phyloP scores from a whole-genome alignment of 2,888 invertebrate genomes.

The Eurytoma californica region DNA sequence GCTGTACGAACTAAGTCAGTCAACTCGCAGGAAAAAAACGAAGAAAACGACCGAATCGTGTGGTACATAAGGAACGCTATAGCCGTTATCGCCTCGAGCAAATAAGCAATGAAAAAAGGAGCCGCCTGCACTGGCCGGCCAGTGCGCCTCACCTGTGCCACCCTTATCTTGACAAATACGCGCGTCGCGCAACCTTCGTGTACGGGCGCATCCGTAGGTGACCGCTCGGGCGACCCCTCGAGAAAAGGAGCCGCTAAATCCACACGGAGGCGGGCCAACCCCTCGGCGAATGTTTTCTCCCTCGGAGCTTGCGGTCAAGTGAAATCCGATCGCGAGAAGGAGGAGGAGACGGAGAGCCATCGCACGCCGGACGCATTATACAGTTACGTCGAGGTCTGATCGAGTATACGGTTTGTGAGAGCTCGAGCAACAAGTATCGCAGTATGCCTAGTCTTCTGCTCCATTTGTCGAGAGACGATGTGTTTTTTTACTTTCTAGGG shows the following conservation, averaged over 20 bases:
- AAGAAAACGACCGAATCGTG: neutral
- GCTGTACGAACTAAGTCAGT: too few relatives aligned
- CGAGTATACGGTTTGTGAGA: neutral
- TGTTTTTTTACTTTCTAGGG: neutral
- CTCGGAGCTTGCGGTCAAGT: slow-evolving; percentile 48
- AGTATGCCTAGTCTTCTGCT: slow-evolving; percentile 30
- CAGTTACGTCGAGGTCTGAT: slow-evolving; percentile 8
- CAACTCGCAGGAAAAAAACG: neutral
- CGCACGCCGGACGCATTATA: neutral
- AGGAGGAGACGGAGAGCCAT: neutral
- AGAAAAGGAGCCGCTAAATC: slow-evolving; percentile 17
- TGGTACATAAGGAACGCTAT: neutral
- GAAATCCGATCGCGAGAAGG: slow-evolving; percentile 47
- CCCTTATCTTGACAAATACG: slow-evolving; percentile 51
- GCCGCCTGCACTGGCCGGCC: slow-evolving; percentile 27
- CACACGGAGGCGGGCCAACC: slow-evolving; percentile 3
- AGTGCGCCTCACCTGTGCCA: slow-evolving; percentile 48
- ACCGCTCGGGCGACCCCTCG: slow-evolving; percentile 32
- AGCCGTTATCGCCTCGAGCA: slow-evolving; percentile 29
- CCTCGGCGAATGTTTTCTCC: slow-evolving; percentile 29
- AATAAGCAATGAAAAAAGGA: slow-evolving; percentile 15
- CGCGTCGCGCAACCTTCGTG: neutral
- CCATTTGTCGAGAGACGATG: slow-evolving; percentile 27
- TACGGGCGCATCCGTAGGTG: slow-evolving; percentile 20
- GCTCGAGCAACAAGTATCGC: slow-evolving; percentile 47